These are phyloP conservation scores for Podarcis siculus DNA, from an alignment of 2,797 vertebrate genomes.

Conservation along the genomic window DNA sequence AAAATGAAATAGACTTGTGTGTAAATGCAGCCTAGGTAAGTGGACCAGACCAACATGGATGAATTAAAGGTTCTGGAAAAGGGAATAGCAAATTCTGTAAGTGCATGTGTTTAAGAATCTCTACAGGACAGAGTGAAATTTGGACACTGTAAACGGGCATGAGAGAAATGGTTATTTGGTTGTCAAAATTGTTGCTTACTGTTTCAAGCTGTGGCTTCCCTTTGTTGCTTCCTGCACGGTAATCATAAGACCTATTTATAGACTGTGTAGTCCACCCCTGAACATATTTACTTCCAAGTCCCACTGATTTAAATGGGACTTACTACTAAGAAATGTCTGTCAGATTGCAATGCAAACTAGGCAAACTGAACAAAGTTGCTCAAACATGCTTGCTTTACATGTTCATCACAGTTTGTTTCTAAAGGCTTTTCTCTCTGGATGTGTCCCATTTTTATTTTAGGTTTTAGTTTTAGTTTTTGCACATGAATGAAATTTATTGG, in stretches of 20 bases:
- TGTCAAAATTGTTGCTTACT: too few species aligned
- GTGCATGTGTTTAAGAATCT: too few species aligned
- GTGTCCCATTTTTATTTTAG: neutral
- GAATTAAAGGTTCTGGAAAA: neutral
- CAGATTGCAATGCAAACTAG: neutral
- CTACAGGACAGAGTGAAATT: too few species aligned
- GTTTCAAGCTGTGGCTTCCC: too few species aligned
- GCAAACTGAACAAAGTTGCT: neutral
- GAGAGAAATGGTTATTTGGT: too few species aligned
- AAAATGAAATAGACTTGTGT: too few species aligned
- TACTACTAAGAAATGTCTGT: neutral
- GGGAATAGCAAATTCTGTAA: too few species aligned
- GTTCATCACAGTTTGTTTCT: neutral
- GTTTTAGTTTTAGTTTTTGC: neutral
- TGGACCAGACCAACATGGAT: neutral
- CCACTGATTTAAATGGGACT: too few species aligned
- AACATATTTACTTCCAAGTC: neutral
- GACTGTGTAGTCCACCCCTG: neutral
- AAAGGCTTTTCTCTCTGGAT: neutral
- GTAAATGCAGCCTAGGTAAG: neutral
- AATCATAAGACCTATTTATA: neutral
- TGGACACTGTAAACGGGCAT: too few species aligned
- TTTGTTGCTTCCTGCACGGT: too few species aligned
- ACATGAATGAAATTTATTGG: neutral
- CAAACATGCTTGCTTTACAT: neutral